These are phyloP conservation scores for Tachycineta bicolor DNA, from an alignment of 2,113 vertebrate species.

Conservation along the genomic window DNA sequence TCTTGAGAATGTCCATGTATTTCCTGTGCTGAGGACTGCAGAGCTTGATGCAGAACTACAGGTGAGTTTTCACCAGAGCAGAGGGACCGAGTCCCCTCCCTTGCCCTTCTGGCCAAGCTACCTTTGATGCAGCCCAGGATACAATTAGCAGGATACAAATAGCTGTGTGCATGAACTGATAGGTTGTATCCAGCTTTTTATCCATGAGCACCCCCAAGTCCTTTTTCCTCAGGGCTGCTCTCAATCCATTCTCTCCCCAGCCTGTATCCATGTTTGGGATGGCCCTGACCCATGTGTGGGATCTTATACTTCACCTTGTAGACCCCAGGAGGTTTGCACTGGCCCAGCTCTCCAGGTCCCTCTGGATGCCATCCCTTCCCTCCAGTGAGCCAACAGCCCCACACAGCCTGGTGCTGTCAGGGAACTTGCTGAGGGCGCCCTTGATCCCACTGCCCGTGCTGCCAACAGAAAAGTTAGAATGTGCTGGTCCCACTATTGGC, in stretches of 20 bases:
- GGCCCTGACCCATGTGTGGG: fast-evolving
- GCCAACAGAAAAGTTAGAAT: neutral
- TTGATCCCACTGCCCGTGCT: fast-evolving
- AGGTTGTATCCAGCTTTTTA: neutral
- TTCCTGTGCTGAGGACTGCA: neutral
- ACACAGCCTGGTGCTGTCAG: neutral
- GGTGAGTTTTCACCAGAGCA: neutral
- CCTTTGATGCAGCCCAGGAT: neutral
- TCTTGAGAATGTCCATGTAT: neutral
- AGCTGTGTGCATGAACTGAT: fast-evolving
- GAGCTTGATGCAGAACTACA: neutral
- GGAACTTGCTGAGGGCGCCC: neutral
- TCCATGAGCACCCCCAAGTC: too few relatives aligned
- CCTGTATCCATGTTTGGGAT: neutral
- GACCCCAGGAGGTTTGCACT: neutral
- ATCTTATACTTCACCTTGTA: fast-evolving
- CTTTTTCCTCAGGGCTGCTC: neutral
- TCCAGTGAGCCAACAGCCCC: fast-evolving
- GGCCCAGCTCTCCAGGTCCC: neutral
- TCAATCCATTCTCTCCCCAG: neutral
- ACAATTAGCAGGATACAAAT: neutral
- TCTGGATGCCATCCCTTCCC: neutral
- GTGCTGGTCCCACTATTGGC: fast-evolving
- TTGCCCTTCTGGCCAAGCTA: neutral
- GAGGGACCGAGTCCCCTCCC: neutral